Evolutionary conservation across 2,113 vertebrate genomes (phyloP).

Genomic region (Ptilonorhynchus violaceus): DNA sequence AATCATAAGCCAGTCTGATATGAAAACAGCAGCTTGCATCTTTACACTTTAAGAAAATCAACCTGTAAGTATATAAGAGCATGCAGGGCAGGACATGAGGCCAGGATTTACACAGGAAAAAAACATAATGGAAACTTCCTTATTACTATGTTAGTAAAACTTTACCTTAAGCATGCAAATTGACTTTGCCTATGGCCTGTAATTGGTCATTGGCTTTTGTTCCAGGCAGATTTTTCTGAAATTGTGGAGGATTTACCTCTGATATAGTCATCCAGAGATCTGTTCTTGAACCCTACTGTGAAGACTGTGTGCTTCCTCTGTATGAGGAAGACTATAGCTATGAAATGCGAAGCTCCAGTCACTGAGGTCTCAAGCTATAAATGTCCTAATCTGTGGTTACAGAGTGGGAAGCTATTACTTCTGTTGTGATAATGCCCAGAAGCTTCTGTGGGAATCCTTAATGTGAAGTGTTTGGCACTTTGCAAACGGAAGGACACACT

Average conservation of each 20-base stretch:
- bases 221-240: background rate
- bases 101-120: background rate
- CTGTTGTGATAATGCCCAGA: background rate
- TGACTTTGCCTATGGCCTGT: background rate
- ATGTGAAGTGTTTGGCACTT: background rate
- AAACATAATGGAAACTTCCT: background rate
- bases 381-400: background rate
- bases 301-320: accelerated
- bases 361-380: background rate
- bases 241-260: background rate
- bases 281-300: background rate
- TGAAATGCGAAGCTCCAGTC: background rate
- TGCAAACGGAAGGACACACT: background rate
- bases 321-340: background rate
- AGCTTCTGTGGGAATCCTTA: background rate
- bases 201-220: background rate
- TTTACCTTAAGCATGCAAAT: background rate
- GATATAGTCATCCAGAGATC: background rate
- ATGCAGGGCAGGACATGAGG: background rate
- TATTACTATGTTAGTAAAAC: background rate
- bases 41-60: background rate
- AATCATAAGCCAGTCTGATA: background rate
- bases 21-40: background rate
- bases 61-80: background rate
- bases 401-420: background rate